Conservation (phyloP, 2,113 vertebrate genomes). For the Callionymus lyra region DNA sequence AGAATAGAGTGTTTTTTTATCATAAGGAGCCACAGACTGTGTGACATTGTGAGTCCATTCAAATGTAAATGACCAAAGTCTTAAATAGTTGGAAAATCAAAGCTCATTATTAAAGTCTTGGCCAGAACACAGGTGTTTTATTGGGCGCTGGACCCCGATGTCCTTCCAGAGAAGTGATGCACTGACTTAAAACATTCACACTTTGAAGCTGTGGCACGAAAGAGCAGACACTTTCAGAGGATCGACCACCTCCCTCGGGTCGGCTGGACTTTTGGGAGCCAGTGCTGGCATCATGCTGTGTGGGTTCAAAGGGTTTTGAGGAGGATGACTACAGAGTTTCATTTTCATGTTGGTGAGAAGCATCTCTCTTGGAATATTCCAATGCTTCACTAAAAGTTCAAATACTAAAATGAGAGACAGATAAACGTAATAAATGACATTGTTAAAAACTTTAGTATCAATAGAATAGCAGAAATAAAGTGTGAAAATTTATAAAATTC, state of each 20-base stretch:
- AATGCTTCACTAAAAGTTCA: too few species aligned
- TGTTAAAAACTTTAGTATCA: too few species aligned
- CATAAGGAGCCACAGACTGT: neutral
- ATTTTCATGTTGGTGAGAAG: too few species aligned
- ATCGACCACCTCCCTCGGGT: slow-evolving; percentile 21
- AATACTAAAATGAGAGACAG: too few species aligned
- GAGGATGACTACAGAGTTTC: slow-evolving; percentile 2
- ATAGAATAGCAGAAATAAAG: too few species aligned
- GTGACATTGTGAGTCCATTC: neutral
- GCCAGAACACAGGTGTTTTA: slow-evolving; percentile 2
- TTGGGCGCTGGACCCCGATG: slow-evolving; percentile 1
- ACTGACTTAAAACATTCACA: slow-evolving; percentile 34
- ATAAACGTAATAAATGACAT: too few species aligned
- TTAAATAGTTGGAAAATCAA: slow-evolving; percentile 1
- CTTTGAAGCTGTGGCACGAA: slow-evolving; percentile 44
- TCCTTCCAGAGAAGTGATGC: slow-evolving; percentile 18
- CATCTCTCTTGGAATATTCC: too few species aligned
- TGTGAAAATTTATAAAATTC: too few species aligned
- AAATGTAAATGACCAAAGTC: neutral
- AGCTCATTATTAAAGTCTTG: neutral
- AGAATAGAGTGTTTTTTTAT: too few species aligned
- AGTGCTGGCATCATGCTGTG: slow-evolving; percentile 6
- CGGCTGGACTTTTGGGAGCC: slow-evolving; percentile 14
- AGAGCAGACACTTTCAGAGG: slow-evolving; percentile 39
- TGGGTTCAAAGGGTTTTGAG: slow-evolving; percentile 5